phyloP scores from a whole-genome alignment of 1,140 invertebrate species.

The Oncopodura yosiiana region DNA sequence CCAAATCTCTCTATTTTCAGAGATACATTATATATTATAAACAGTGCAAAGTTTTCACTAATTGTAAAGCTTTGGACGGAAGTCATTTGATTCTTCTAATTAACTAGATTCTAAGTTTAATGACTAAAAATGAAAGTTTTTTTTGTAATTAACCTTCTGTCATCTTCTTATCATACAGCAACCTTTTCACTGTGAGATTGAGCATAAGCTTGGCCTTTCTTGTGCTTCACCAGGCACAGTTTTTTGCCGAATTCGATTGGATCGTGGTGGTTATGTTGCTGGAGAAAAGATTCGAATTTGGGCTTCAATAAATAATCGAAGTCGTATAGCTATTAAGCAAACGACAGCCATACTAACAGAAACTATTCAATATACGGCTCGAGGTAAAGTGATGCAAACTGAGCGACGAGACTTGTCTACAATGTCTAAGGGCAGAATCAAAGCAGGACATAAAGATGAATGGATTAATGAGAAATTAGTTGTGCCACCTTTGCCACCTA shows the following conservation, averaged over 20 bases:
- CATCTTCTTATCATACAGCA: slow-evolving; percentile 49
- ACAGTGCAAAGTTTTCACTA: not conserved
- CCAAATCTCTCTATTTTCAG: not conserved
- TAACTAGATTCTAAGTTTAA: too few relatives aligned
- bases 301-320: slow-evolving; percentile 74
- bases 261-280: slow-evolving; percentile 84
- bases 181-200: slow-evolving; percentile 80
- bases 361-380: slow-evolving; percentile 82
- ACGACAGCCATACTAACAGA: slow-evolving; percentile 69
- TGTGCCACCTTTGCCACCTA: slow-evolving; percentile 87
- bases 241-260: slow-evolving; percentile 69
- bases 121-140: too few relatives aligned
- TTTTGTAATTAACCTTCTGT: not conserved
- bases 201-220: slow-evolving; percentile 68
- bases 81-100: too few relatives aligned
- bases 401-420: slow-evolving; percentile 77
- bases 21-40: not conserved
- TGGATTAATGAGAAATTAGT: slow-evolving; percentile 85
- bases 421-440: slow-evolving; percentile 68
- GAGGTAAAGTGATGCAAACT: slow-evolving; percentile 72
- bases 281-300: slow-evolving; percentile 65
- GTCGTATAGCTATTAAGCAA: slow-evolving; percentile 62
- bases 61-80: not conserved
- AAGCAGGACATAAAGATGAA: slow-evolving; percentile 66
- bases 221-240: slow-evolving; percentile 75